Evolutionary conservation across 2,888 invertebrate species (phyloP).

Genomic region (Trichopoda pennipes): DNA sequence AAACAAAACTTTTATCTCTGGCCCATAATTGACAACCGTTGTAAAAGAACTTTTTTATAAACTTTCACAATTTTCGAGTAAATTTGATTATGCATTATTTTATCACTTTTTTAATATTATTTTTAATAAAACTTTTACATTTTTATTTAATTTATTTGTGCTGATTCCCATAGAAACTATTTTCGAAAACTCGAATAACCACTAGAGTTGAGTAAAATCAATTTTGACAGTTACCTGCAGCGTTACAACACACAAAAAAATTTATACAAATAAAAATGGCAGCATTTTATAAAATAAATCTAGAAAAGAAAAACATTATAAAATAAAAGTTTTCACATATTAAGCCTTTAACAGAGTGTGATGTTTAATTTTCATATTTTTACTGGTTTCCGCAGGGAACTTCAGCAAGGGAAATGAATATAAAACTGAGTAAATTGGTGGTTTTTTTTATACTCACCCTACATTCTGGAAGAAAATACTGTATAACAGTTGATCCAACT

Average conservation of each 20-base stretch:
- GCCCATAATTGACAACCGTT: constrained; percentile 14
- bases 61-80: constrained; percentile 59
- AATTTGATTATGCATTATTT: constrained; percentile 22
- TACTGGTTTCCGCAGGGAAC: constrained; percentile 47
- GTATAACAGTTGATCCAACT: background rate
- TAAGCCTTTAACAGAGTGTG: constrained; percentile 62
- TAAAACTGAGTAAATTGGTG: constrained; percentile 1
- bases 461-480: background rate
- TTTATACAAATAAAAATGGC: constrained; percentile 36
- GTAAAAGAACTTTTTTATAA: constrained; percentile 17
- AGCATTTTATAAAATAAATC: constrained; percentile 35
- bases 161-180: constrained; percentile 60
- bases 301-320: background rate
- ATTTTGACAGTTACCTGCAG: constrained; percentile 80
- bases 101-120: background rate
- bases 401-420: constrained; percentile 13
- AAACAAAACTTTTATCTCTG: background rate
- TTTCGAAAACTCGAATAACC: constrained; percentile 61
- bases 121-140: constrained; percentile 32
- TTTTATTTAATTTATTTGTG: constrained; percentile 47
- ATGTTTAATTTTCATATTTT: constrained; percentile 60
- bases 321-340: constrained; percentile 52
- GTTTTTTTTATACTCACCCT: constrained; percentile 23
- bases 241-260: constrained; percentile 58
- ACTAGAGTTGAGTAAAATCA: constrained; percentile 77